Percentiles rank a stretch among this genome's conserved stretches.
phyloP scores from a whole-genome alignment of 2,797 vertebrate genomes.

The Hydrophis major region DNA sequence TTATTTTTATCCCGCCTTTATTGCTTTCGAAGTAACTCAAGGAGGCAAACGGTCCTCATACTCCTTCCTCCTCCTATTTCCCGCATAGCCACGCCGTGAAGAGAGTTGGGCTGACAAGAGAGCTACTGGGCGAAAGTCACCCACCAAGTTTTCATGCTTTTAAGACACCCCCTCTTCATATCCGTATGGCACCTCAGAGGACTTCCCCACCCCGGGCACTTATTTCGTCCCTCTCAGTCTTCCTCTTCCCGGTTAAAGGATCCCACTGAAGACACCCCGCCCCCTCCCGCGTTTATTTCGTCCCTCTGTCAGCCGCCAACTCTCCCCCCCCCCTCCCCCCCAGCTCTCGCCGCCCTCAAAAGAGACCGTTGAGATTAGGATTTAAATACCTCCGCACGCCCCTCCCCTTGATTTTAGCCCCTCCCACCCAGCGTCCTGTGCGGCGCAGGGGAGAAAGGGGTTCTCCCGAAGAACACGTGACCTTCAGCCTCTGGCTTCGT shows the following conservation, averaged over 20 bases:
- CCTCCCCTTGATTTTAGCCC: background rate
- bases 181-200: background rate
- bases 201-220: background rate
- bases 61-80: background rate
- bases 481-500: background rate
- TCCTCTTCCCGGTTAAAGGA: background rate
- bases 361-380: background rate
- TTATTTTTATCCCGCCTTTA: background rate
- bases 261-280: too few relatives aligned
- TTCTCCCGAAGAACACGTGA: background rate
- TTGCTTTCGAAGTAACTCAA: background rate
- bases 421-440: background rate
- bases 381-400: background rate
- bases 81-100: too few relatives aligned
- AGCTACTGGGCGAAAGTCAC: background rate
- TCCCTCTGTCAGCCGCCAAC: too few relatives aligned
- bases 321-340: too few relatives aligned
- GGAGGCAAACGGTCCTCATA: background rate
- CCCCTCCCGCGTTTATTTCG: too few relatives aligned
- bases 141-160: background rate
- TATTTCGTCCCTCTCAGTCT: background rate
- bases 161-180: background rate
- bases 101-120: background rate
- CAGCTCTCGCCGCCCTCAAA: background rate
- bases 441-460: background rate